Evolutionary conservation across 2,113 vertebrate genomes (phyloP).

Genomic region (Setophaga petechia): DNA sequence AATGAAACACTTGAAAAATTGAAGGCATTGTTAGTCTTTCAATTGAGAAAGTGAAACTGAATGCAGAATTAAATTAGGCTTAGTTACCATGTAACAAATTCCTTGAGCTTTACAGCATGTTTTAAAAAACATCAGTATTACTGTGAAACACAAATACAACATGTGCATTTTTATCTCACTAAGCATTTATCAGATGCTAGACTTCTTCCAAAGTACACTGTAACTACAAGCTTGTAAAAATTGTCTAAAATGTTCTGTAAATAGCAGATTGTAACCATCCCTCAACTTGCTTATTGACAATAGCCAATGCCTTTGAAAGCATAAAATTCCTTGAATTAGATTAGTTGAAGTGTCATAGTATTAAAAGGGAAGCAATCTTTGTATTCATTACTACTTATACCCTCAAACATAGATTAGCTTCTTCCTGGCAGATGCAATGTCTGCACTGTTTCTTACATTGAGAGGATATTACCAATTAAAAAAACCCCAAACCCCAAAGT

Average conservation of each 20-base stretch:
- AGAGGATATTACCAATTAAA: background rate
- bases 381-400: background rate
- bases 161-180: background rate
- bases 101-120: background rate
- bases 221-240: background rate
- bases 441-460: background rate
- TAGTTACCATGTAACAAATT: background rate
- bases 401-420: background rate
- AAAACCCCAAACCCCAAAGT: background rate
- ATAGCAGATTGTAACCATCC: background rate
- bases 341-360: background rate
- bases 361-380: background rate
- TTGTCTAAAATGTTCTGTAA: background rate
- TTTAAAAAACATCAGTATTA: background rate
- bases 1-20: background rate
- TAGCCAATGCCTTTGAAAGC: background rate
- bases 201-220: background rate
- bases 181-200: background rate
- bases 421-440: background rate
- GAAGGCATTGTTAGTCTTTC: background rate
- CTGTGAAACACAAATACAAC: background rate
- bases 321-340: background rate
- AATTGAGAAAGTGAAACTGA: background rate
- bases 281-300: background rate
- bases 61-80: background rate